These are phyloP conservation scores for Lampropteryx suffumata DNA, from an alignment of 2,888 invertebrate genomes.

Conservation along the genomic window DNA sequence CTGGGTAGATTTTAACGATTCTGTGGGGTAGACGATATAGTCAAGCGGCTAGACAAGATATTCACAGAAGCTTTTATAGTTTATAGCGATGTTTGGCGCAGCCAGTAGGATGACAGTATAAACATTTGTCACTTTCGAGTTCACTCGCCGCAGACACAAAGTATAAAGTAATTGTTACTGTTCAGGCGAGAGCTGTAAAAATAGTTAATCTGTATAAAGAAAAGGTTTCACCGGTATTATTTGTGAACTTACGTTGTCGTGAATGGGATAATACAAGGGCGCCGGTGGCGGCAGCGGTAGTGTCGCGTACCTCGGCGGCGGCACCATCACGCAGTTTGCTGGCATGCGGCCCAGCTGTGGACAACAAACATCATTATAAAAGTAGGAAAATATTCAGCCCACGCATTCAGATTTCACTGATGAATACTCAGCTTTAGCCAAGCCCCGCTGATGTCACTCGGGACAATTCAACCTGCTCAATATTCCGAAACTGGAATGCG, in stretches of 20 bases:
- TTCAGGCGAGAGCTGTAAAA: too few species aligned
- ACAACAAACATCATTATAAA: conserved; percentile 13
- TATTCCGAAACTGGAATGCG: conserved; percentile 17
- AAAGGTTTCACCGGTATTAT: too few species aligned
- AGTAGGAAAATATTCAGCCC: too few species aligned
- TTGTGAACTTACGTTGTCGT: conserved; percentile 59
- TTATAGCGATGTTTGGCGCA: neutral
- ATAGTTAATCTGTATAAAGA: too few species aligned
- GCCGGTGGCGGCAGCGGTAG: conserved; percentile 64
- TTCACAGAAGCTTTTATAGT: neutral
- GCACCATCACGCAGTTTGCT: conserved; percentile 67
- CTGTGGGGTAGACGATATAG: too few species aligned
- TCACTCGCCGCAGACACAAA: too few species aligned
- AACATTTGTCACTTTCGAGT: too few species aligned
- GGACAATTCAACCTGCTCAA: conserved; percentile 13
- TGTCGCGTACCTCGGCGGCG: conserved; percentile 69
- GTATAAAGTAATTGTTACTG: too few species aligned
- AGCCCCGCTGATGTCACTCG: conserved; percentile 12
- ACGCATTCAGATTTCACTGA: too few species aligned
- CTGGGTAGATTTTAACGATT: too few species aligned
- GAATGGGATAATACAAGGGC: conserved; percentile 71
- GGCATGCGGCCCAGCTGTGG: conserved; percentile 69
- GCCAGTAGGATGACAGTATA: neutral
- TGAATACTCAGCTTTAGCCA: conserved; percentile 5
- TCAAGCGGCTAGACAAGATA: too few species aligned